These are phyloP conservation scores for Eleginops maclovinus DNA, from an alignment of 2,113 vertebrate species.

Conservation along the genomic window DNA sequence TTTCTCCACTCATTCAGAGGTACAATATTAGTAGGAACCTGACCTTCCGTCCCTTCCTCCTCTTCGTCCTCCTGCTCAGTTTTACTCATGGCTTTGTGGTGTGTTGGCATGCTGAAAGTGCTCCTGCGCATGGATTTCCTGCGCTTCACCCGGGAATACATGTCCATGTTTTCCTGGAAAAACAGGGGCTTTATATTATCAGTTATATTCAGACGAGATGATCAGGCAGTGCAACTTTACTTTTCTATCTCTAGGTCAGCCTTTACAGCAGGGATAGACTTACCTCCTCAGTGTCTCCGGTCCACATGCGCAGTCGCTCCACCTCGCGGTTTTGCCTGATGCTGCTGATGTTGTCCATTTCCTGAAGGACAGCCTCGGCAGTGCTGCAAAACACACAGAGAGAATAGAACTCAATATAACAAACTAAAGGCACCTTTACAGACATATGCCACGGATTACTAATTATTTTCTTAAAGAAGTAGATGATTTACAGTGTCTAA, in stretches of 20 bases:
- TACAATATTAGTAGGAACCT: conserved; percentile 14
- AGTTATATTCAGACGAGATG: not conserved
- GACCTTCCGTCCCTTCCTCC: conserved; percentile 87
- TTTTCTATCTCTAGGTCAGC: not conserved
- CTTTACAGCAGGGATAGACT: conserved; percentile 50
- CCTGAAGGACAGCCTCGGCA: conserved; percentile 97
- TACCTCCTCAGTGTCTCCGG: conserved; percentile 94
- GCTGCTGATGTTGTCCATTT: conserved; percentile 99
- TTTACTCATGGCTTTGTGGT: conserved; percentile 95
- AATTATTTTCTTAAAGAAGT: not conserved
- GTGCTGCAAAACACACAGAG: conserved; percentile 82
- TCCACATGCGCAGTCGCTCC: conserved; percentile 99
- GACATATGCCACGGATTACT: not conserved
- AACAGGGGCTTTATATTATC: not conserved
- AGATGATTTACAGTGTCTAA: not conserved
- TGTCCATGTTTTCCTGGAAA: conserved; percentile 97
- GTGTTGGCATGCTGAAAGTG: conserved; percentile 93
- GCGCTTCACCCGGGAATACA: conserved; percentile 99
- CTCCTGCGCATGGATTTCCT: conserved; percentile 95
- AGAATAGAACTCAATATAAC: conserved; percentile 25
- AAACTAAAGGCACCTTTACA: conserved; percentile 20
- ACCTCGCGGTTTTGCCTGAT: conserved; percentile 96
- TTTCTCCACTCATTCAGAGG: conserved; percentile 4
- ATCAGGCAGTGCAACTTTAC: not conserved
- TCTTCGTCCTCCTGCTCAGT: conserved; percentile 89